Base-by-base conservation (phyloP, 2,113 vertebrate species). In the Calyptommatus sinebrachiatus region DNA sequence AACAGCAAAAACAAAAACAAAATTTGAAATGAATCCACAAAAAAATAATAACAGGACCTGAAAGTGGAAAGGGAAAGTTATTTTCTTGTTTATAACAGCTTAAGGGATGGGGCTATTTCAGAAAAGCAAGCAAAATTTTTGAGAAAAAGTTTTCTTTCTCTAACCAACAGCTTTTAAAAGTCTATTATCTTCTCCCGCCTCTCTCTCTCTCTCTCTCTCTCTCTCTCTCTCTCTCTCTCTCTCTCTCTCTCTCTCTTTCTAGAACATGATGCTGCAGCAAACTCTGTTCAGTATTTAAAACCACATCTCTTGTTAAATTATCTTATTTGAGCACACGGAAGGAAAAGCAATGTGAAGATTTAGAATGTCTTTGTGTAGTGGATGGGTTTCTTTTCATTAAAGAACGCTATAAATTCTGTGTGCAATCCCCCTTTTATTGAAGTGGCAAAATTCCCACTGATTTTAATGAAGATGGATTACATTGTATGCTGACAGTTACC, bases 401-500 rank as follows among this genome's bases (percentile, higher is more conserved):
- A 46, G 31, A 6, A 74, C 35, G 60, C 31, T 60, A 61, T 74
- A 74, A 74, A 68, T 60, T 74, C 48, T 67, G 48, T 16, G 11
- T 61, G 50, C 63, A 60, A 67, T 10, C 35, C 20, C 26, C 46
- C 61, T 68, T 26, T 31, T 66, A 28, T 21, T n/a, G 63, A 78
- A 53, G 66, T 78, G 66, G 20, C 76, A 74, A 68, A 41, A 60
- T 60, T 74, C 71, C 72, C 53, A 45, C 28, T 81, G 66, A 74
- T 81, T 74, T 68, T 67, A 74, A 74, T 79, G 71, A 79, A 84
- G 57, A 81, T 61, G 35, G 71, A 81, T 81, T 74, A 74, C n/a
- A 46, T 8, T 24, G 22, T 9, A 3, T 6, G n/a, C 50, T 81
- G 75, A 48, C 14, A 60, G 7, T 72, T 81, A 78, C 83, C 62